phyloP scores from a whole-genome alignment of 2,888 invertebrate species.

The Helicoverpa assulta region DNA sequence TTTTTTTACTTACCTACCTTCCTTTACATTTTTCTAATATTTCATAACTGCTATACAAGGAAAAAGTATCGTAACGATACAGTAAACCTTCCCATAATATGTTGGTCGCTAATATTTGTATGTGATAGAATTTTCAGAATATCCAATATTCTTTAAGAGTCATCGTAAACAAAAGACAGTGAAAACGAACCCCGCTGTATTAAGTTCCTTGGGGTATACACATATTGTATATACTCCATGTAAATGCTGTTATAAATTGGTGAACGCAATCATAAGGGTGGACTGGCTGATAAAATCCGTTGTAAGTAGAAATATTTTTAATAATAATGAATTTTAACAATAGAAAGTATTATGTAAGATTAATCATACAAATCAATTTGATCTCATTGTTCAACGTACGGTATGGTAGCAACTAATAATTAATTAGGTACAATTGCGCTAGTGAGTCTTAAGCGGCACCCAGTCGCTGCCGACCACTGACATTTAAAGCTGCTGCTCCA shows the following conservation, averaged over 20 bases:
- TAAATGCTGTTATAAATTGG: not conserved
- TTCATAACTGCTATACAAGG: not conserved
- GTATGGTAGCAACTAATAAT: constrained; percentile 5
- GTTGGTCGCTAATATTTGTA: constrained; percentile 54
- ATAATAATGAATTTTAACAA: not conserved
- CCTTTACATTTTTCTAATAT: not conserved
- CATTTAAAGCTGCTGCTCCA: constrained; percentile 20
- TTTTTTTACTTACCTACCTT: not conserved
- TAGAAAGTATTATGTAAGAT: constrained; percentile 1
- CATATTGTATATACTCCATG: not conserved
- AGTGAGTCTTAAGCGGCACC: constrained; percentile 35
- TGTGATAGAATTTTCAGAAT: constrained; percentile 53
- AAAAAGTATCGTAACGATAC: constrained; percentile 22
- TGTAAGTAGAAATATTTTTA: not conserved
- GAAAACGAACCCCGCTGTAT: constrained; percentile 32
- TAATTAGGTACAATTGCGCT: constrained; percentile 43
- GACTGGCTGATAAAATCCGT: not conserved
- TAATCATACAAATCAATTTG: constrained; percentile 5
- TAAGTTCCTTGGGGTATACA: constrained; percentile 11
- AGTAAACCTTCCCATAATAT: constrained; percentile 25
- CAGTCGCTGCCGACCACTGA: constrained; percentile 21
- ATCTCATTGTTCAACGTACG: constrained; percentile 8
- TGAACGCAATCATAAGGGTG: not conserved
- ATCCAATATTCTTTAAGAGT: constrained; percentile 57
- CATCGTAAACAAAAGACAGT: constrained; percentile 54